phyloP scores from a whole-genome alignment of 2,888 invertebrate species.

The Unio pictorum region DNA sequence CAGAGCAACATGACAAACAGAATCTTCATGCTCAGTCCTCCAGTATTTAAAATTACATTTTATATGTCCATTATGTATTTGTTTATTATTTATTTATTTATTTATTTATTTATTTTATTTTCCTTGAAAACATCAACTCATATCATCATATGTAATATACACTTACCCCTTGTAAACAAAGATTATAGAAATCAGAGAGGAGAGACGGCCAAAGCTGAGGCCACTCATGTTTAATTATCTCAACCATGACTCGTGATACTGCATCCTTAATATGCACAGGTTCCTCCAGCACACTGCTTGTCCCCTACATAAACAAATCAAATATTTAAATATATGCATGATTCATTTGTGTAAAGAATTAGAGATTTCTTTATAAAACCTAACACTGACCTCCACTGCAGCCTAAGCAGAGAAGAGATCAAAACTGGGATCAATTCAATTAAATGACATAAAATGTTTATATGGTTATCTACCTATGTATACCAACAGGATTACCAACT shows the following conservation, averaged over 20 bases:
- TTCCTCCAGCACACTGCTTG: constrained; percentile 81
- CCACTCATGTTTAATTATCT: constrained; percentile 98
- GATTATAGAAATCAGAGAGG: constrained; percentile 85
- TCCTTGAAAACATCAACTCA: neutral
- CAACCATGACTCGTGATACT: constrained; percentile 87
- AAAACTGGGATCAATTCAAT: too few relatives aligned
- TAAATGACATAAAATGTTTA: too few relatives aligned
- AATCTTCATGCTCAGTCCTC: neutral
- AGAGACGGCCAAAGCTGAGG: constrained; percentile 96
- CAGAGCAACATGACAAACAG: neutral
- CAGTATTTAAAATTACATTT: neutral
- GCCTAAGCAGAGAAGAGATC: too few relatives aligned
- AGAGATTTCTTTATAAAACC: too few relatives aligned
- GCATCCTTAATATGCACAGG: constrained; percentile 71
- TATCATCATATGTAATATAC: neutral
- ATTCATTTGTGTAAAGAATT: too few relatives aligned
- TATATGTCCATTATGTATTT: neutral
- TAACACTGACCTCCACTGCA: too few relatives aligned
- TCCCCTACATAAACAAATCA: constrained; percentile 75
- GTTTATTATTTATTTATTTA: neutral
- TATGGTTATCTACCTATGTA: too few relatives aligned
- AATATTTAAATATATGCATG: neutral
- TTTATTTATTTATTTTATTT: neutral
- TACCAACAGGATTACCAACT: too few relatives aligned
- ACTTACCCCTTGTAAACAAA: constrained; percentile 84